Conservation (phyloP, 2,113 vertebrate species). For the Cottus gobio region DNA sequence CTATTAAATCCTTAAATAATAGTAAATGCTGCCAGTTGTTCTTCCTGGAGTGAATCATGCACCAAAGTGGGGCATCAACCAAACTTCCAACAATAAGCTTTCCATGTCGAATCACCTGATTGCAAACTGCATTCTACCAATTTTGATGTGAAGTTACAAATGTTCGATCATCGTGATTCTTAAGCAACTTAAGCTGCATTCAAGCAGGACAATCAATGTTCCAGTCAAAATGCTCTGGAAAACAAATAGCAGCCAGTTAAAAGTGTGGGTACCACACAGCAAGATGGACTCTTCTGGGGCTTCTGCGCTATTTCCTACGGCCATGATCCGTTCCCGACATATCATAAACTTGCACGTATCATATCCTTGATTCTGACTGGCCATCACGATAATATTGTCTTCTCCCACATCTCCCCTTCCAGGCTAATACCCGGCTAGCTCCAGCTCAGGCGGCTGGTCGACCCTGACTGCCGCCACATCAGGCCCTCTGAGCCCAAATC, state of each 20-base stretch:
- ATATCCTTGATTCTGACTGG: slow-evolving; percentile 39
- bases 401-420: slow-evolving; percentile 44
- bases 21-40: slow-evolving; percentile 37
- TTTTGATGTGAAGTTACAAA: slow-evolving; percentile 38
- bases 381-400: slow-evolving; percentile 59
- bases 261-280: slow-evolving; percentile 2
- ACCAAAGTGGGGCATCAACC: slow-evolving; percentile 23
- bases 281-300: neutral
- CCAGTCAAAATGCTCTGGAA: slow-evolving; percentile 23
- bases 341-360: slow-evolving; percentile 45
- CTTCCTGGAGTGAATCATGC: slow-evolving; percentile 42
- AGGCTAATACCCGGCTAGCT: slow-evolving; percentile 59
- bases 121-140: slow-evolving; percentile 18
- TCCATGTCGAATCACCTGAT: slow-evolving; percentile 46
- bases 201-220: slow-evolving; percentile 28
- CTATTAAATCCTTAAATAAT: slow-evolving; percentile 23
- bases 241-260: slow-evolving; percentile 16
- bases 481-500: slow-evolving; percentile 76
- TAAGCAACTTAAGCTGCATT: slow-evolving; percentile 25
- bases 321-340: neutral
- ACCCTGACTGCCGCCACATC: slow-evolving; percentile 74
- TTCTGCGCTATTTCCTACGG: slow-evolving; percentile 25
- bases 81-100: slow-evolving; percentile 42
- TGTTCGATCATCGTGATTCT: slow-evolving; percentile 30
- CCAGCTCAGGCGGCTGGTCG: slow-evolving; percentile 46